Conservation (phyloP, 1,140 invertebrate species). For the Zeugodacus cucurbitae region DNA sequence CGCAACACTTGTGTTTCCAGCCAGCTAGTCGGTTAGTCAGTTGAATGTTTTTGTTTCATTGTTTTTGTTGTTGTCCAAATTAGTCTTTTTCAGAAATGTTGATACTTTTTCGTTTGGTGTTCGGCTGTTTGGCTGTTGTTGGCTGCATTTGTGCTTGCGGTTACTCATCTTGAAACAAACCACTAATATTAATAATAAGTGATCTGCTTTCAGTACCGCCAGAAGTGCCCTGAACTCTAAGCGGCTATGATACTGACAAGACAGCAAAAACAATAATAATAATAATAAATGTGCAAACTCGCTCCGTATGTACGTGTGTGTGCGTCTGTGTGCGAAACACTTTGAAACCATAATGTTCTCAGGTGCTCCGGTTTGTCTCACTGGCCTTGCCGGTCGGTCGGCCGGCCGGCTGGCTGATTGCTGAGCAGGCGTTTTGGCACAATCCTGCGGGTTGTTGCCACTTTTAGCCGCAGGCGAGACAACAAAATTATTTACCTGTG, state of each 20-base stretch:
- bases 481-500: constrained; percentile 64
- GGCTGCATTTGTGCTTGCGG: constrained; percentile 34
- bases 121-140: not conserved
- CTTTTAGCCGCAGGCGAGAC: constrained; percentile 63
- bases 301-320: not conserved
- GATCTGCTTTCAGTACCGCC: constrained; percentile 56
- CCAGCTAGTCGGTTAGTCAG: not conserved
- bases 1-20: constrained; percentile 1
- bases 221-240: not conserved
- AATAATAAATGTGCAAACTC: not conserved
- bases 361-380: not conserved
- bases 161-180: constrained; percentile 61
- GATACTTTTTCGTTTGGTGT: not conserved
- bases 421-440: not conserved
- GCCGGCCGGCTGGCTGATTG: not conserved
- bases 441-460: constrained; percentile 56
- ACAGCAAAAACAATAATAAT: not conserved
- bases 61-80: constrained; percentile 37
- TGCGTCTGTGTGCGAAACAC: not conserved
- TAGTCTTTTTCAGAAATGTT: constrained; percentile 3
- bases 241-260: not conserved
- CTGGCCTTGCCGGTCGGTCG: not conserved
- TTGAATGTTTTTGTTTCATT: not conserved
- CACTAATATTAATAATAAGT: constrained; percentile 65
- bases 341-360: constrained; percentile 33